Evolutionary conservation across 2,888 invertebrate species (phyloP), one percentile per base, ranked within the genome.

Genomic region (Onthophagus sagittarius): DNA sequence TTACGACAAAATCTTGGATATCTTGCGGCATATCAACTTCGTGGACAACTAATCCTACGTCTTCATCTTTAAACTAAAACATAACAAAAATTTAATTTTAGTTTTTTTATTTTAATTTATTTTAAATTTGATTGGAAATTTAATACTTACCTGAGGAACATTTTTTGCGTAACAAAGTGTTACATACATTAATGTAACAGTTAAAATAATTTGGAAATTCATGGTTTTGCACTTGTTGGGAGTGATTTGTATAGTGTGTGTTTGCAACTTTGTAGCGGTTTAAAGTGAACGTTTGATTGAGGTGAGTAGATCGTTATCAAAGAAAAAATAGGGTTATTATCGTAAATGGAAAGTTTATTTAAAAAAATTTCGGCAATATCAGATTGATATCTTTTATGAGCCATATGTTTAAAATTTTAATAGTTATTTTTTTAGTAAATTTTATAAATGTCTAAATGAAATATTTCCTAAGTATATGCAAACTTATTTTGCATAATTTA

Each of bases 11-110:
- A 23, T 67, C 31, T 23, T 67, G 67, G 23, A 67, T 9, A 31
- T 67, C 67, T 15, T 67, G 15, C 5, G 67, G 67, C 67, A 67
- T 67, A 32, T 67, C 67, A 32, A 13, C 67, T 15, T 67, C 67
- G 67, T 67, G 67, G n/a, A 67, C 31, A 6, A 67, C 31, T 11
- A 32, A 23, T 15, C 67, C 67, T 15, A 67, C 67, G 32, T 67
- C 67, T 67, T 23, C 23, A 23, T 1, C 39, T 53, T 53, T 53
- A 53, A 53, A 9, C 39, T 53, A 53, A 53, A 53, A 11, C 7
- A 53, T 7, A 4, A 4, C 11, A 53, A 53, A 53, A 9, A 53
- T 53, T 53, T 53, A 2, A 9, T 53, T 7, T 53, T 4, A 53
- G 3, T 2, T 23, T 53, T 53, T 53, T 53, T 33, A 7, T 33